Base-by-base conservation (phyloP, 2,113 vertebrate species). In the Sphaerodactylus townsendi region DNA sequence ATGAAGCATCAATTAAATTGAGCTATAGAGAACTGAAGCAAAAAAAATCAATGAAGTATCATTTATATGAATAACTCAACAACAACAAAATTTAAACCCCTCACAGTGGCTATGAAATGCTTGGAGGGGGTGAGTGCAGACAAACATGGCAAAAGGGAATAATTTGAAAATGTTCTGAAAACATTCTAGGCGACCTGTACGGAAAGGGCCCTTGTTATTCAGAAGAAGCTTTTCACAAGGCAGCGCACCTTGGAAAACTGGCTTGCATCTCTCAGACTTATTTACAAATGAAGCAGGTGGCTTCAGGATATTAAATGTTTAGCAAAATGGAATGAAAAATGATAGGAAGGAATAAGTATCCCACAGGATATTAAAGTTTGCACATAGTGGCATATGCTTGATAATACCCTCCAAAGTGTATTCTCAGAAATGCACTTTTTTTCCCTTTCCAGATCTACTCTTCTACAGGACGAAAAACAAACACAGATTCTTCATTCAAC, bases 301-400 rank as follows among this genome's bases (percentile, higher is more conserved):
- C 76, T 85, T 39, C 76, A 85, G 68, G 50, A 85, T 85, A 85
- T 79, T 85, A 85, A 64, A 85, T 79, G 76, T 85, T 71, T 62
- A 85, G 66, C 53, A 79, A 85, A 69, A 78, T 17, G 68, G 66
- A 39, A 79, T 79, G 75, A 85, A 85, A 84, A 85, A 85, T 85
- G 76, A 85, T 79, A 79, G 48, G 66, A 72, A 78, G 66, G 79
- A 85, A 64, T 79, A 64, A 72, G 66, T 85, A 79, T 79, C 83
- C 83, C 83, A 79, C 66, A 85, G 83, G 76, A 79, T 79, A 85
- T 85, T 85, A 85, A 85, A 85, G 83, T 79, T 79, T 85, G 83
- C 78, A 85, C 76, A 85, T 68, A 64, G 83, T 72, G 66, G 39
- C 66, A 85, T 85, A 79, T 85, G 83, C 37, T 85, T 78, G 83